These are phyloP conservation scores for Pyrgus malvae DNA, from an alignment of 2,888 invertebrate species.

Conservation along the genomic window DNA sequence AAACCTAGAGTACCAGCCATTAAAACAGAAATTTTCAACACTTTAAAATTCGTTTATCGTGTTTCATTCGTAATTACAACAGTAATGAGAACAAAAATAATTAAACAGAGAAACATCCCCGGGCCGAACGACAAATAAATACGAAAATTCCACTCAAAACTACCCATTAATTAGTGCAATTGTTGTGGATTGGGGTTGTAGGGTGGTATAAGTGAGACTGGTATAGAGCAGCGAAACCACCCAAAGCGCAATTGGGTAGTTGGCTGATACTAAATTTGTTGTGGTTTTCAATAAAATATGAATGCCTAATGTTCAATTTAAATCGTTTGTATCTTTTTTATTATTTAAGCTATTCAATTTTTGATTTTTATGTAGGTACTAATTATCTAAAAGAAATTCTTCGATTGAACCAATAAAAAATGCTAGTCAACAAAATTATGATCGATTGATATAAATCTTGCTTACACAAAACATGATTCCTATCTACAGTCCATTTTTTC, in stretches of 20 bases:
- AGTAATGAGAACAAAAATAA: constrained; percentile 33
- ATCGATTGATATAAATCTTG: too few relatives aligned
- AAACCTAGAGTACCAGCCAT: not conserved
- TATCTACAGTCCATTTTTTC: too few relatives aligned
- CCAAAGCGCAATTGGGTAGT: not conserved
- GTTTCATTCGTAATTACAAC: constrained; percentile 25
- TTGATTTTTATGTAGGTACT: too few relatives aligned
- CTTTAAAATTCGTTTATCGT: constrained; percentile 18
- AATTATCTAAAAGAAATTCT: too few relatives aligned
- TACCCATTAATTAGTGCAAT: constrained; percentile 71
- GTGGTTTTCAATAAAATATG: too few relatives aligned
- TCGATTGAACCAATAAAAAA: too few relatives aligned
- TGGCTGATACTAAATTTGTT: too few relatives aligned
- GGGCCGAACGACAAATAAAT: constrained; percentile 49
- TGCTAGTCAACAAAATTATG: too few relatives aligned
- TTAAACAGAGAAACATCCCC: constrained; percentile 37
- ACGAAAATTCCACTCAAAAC: constrained; percentile 49
- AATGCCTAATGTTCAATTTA: too few relatives aligned
- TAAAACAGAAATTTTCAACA: constrained; percentile 11
- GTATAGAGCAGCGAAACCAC: constrained; percentile 42
- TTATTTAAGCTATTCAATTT: too few relatives aligned
- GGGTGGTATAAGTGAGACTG: constrained; percentile 38
- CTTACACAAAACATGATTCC: too few relatives aligned
- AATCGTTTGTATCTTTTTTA: too few relatives aligned
- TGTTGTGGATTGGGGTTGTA: constrained; percentile 47